Evolutionary conservation across 2,797 vertebrate species (phyloP).

Genomic region (Myripristis murdjan): DNA sequence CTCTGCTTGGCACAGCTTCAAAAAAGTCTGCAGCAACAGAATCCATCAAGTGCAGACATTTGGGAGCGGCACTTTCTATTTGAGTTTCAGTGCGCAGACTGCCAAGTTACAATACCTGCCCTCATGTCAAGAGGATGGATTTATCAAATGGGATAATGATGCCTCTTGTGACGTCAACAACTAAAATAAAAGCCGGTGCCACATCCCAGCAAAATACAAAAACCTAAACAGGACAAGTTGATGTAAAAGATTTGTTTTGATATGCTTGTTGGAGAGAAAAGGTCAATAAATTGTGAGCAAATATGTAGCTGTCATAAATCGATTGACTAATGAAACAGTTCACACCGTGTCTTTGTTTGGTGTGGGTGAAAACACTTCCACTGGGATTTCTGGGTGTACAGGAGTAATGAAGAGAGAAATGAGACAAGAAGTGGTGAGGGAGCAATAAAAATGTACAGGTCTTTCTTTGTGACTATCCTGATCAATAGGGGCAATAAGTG

Average conservation of each 20-base stretch:
- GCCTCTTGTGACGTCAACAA: slow-evolving; percentile 33
- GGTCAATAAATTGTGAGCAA: slow-evolving; percentile 14
- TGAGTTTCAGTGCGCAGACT: slow-evolving; percentile 23
- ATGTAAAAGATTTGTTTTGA: slow-evolving; percentile 34
- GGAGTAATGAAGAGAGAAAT: neutral
- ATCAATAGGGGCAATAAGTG: too few species aligned
- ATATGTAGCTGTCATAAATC: slow-evolving; percentile 13
- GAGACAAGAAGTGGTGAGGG: neutral
- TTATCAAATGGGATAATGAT: slow-evolving; percentile 29
- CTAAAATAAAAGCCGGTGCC: slow-evolving; percentile 18
- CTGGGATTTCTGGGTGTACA: neutral
- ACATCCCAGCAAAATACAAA: slow-evolving; percentile 13
- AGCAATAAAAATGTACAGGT: too few species aligned
- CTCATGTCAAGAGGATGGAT: slow-evolving; percentile 30
- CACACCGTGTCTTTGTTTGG: neutral
- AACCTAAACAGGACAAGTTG: slow-evolving; percentile 19
- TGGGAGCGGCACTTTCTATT: slow-evolving; percentile 23
- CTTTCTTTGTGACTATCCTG: too few species aligned
- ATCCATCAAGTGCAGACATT: slow-evolving; percentile 36
- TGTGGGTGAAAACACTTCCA: slow-evolving; percentile 4
- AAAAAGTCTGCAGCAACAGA: slow-evolving; percentile 26
- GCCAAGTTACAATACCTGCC: slow-evolving; percentile 35
- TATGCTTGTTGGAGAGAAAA: slow-evolving; percentile 15
- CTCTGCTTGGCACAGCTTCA: slow-evolving; percentile 21
- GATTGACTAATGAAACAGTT: slow-evolving; percentile 21